Conservation (phyloP, 2,888 invertebrate species). For the Tachina lurida region DNA sequence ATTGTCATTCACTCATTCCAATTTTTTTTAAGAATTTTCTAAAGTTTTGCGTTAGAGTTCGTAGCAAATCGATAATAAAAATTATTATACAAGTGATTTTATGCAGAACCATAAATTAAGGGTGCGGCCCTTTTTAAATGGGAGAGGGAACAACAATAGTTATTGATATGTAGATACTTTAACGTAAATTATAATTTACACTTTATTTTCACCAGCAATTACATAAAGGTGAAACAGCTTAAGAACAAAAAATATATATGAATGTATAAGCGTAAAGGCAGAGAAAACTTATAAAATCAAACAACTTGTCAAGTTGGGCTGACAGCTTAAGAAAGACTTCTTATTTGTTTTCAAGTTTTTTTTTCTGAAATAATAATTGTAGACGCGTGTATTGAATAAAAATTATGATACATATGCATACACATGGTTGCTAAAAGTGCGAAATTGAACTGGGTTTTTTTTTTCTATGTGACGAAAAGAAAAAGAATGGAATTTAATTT, state of each 20-base stretch:
- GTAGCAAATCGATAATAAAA: slow-evolving; percentile 47
- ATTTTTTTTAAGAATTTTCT: not conserved
- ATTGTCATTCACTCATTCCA: not conserved
- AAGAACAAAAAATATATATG: slow-evolving; percentile 21
- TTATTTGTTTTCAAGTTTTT: slow-evolving; percentile 68
- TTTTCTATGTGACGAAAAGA: slow-evolving; percentile 22
- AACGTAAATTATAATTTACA: slow-evolving; percentile 67
- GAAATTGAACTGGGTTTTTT: not conserved
- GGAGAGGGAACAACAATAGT: slow-evolving; percentile 26
- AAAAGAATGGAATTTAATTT: slow-evolving; percentile 18
- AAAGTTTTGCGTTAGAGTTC: not conserved
- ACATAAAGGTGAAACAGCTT: slow-evolving; percentile 31
- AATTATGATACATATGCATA: slow-evolving; percentile 66
- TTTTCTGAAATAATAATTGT: slow-evolving; percentile 78
- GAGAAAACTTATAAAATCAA: slow-evolving; percentile 49
- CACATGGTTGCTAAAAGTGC: not conserved
- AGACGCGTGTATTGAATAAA: slow-evolving; percentile 79
- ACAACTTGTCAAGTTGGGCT: slow-evolving; percentile 63
- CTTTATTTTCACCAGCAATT: slow-evolving; percentile 53
- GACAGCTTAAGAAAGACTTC: slow-evolving; percentile 60
- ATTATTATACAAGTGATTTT: slow-evolving; percentile 60
- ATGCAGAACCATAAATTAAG: slow-evolving; percentile 59
- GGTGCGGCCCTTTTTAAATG: slow-evolving; percentile 62
- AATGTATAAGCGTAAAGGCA: not conserved
- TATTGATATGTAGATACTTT: slow-evolving; percentile 47